phyloP scores from a whole-genome alignment of 1,140 invertebrate genomes.

The Drosophila busckii region DNA sequence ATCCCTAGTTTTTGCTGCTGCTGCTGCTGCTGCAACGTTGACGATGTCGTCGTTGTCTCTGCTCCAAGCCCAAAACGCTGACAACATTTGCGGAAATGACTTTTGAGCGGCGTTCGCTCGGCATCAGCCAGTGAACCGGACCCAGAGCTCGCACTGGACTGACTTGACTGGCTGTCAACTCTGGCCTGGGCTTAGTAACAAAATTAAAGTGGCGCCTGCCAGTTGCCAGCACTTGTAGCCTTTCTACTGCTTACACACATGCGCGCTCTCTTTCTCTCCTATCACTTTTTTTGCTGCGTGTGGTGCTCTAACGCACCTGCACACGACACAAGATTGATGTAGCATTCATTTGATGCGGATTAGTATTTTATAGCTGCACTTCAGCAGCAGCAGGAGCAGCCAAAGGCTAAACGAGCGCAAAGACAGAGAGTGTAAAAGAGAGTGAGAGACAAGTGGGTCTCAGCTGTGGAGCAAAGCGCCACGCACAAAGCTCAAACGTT shows the following conservation, averaged over 20 bases:
- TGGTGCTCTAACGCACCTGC: conserved; percentile 43
- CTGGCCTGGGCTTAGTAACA: conserved; percentile 58
- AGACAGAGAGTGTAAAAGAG: too few species aligned
- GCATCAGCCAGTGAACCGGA: conserved; percentile 17
- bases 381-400: conserved; percentile 28
- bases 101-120: conserved; percentile 66
- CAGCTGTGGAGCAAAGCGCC: too few species aligned
- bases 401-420: too few species aligned
- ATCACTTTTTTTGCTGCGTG: not conserved
- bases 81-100: conserved; percentile 72
- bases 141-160: not conserved
- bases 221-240: conserved; percentile 19
- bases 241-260: conserved; percentile 19
- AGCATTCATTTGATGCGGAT: conserved; percentile 76
- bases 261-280: not conserved
- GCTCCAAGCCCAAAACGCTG: conserved; percentile 43
- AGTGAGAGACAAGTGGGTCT: too few species aligned
- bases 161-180: conserved; percentile 23
- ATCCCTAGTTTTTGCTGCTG: conserved; percentile 71
- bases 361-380: conserved; percentile 77
- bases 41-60: conserved; percentile 3
- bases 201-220: conserved; percentile 68
- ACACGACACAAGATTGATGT: conserved; percentile 73
- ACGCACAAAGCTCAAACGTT: conserved; percentile 46
- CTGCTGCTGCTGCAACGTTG: not conserved